Base-by-base conservation (phyloP, 2,888 invertebrate genomes). In the Dicycla oo region DNA sequence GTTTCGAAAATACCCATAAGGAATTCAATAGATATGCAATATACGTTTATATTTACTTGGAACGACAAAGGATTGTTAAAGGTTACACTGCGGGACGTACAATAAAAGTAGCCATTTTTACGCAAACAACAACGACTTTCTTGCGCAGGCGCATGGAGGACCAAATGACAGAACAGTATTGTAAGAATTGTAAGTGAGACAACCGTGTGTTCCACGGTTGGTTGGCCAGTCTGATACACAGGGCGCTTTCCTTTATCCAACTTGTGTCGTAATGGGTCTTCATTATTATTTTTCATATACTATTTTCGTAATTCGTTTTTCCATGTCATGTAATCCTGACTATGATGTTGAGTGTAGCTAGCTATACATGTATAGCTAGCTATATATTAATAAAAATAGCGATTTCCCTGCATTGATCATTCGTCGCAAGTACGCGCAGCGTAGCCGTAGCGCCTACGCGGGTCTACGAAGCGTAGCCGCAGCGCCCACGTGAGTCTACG, bases 101-200 rank as follows among this genome's bases (percentile, higher is more conserved):
- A 76, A 85, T 85, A 85, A 83, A 84, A 76, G 76, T 64, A 53
- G 54, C 65, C 53, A 76, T 83, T 80, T 83, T 70, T 78, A 81
- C 70, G 65, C 78, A 80, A 83, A 85, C 72, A 76, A 73, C 77
- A 83, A 83, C 73, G 70, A 71, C 73, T 85, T 72, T 80, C 72
- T 64, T 74, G 69, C 71, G 56, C 74, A 61, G 74, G 64, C 64
- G 73, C 71, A 65, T 51, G 66, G 62, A 65, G 54, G 67, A 58
- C 70, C 68, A 78, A 34, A 64, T 76, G 73, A 78, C 73, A 80
- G 74, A 71, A 78, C 73, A 80, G 74, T 82, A 76, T 82, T 76
- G 66, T 75, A 84, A 66, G 82, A 82, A 82, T 78, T 69, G 84
- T 84, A 62, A 51, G 65, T 61, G 62, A 75, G 68, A 72, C 73